Base-by-base conservation (phyloP, 2,888 invertebrate species). In the Cistogaster globosa region DNA sequence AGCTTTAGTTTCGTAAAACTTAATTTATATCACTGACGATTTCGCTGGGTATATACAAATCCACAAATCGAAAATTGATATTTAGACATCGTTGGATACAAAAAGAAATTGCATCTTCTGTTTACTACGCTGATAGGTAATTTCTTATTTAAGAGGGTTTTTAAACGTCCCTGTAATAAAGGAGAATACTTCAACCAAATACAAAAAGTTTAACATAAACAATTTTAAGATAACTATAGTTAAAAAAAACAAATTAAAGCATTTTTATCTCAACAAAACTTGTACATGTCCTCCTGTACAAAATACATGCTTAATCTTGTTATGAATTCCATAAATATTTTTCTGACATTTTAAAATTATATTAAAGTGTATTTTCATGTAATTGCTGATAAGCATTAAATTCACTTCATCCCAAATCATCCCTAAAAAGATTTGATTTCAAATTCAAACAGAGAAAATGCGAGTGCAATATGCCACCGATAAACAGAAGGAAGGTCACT, bases 321-420 rank as follows among this genome's bases (percentile, higher is more conserved):
- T 57, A 53, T 48, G 11, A 75, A 38, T 51, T 11, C 20, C 14
- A 38, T 18, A 51, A 42, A 74, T 42, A 42, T 20, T 67, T 22
- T 42, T 9, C 7, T 55, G 1, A 36, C 55, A 5, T 57, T 14
- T 16, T 1, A 12, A 45, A 58, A 48, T 18, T 38, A 65, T 53
- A 53, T 32, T 53, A 75, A 85, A 85, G 78, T 82, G 78, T 78
- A 75, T 85, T 82, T 48, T 79, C 71, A 51, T 85, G 85, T 82
- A 12, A 26, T 71, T 71, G 36, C 60, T 71, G 82, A 78, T 78
- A 65, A 78, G 42, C 4, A 38, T 16, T 32, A 22, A 4, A 63
- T 71, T 71, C 32, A 58, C 57, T 58, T 18, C 20, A 18, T 18
- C 9, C 26, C 42, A 53, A 42, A 67, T 75, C 60, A 48, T 48